phyloP scores from a whole-genome alignment of 2,888 invertebrate species.

The Meiosimyza platycephala region DNA sequence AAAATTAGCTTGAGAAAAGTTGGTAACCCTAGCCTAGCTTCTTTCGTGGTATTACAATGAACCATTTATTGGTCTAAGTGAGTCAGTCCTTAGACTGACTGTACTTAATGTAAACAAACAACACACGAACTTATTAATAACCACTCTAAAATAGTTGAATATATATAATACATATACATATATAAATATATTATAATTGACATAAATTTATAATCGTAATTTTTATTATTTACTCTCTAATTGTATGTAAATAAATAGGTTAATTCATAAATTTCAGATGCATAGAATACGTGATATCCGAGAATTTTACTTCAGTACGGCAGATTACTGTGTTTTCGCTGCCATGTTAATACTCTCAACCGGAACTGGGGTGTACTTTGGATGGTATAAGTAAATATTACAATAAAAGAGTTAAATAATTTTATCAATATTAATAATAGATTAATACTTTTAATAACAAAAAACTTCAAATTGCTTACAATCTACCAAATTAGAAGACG shows the following conservation, averaged over 20 bases:
- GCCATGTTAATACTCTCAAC: slow-evolving; percentile 78
- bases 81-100: too few species aligned
- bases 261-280: slow-evolving; percentile 35
- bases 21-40: too few species aligned
- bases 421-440: not conserved
- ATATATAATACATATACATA: too few species aligned
- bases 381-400: slow-evolving; percentile 59
- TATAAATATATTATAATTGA: not conserved
- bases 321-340: slow-evolving; percentile 79
- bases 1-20: too few species aligned
- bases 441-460: not conserved
- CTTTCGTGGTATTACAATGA: too few species aligned
- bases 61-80: too few species aligned
- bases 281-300: slow-evolving; percentile 36
- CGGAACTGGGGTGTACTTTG: slow-evolving; percentile 79
- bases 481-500: slow-evolving; percentile 36
- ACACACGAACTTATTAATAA: too few species aligned
- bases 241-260: too few species aligned
- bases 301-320: slow-evolving; percentile 55
- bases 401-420: too few species aligned
- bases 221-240: not conserved
- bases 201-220: not conserved
- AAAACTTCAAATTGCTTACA: not conserved
- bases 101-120: too few species aligned
- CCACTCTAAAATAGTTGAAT: too few species aligned